phyloP scores from a whole-genome alignment of 2,113 vertebrate genomes.

The Acanthochromis polyacanthus region DNA sequence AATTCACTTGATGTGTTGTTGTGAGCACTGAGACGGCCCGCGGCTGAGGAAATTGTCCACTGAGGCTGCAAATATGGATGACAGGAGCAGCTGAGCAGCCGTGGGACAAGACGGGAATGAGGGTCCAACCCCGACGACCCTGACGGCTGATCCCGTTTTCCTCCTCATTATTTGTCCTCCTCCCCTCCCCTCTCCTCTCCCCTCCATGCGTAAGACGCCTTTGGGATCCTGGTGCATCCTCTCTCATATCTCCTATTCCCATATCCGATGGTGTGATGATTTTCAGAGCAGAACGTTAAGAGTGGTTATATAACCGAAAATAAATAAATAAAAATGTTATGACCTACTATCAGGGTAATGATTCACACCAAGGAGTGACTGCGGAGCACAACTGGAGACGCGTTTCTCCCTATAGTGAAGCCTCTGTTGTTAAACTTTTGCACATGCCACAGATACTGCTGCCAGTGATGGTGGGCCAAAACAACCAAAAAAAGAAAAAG shows the following conservation, averaged over 20 bases:
- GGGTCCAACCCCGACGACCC: constrained; percentile 62
- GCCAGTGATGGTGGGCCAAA: no score
- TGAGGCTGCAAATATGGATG: constrained; percentile 83
- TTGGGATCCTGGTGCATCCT: constrained; percentile 43
- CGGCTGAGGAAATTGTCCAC: constrained; percentile 78
- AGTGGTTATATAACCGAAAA: constrained; percentile 67
- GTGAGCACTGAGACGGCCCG: constrained; percentile 66
- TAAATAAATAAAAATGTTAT: constrained; percentile 50
- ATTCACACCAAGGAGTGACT: constrained; percentile 43
- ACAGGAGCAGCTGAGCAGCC: constrained; percentile 80
- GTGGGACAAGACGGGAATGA: constrained; percentile 59
- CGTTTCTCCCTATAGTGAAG: no score
- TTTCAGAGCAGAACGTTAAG: constrained; percentile 58
- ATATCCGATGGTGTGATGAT: constrained; percentile 43
- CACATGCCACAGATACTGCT: no score
- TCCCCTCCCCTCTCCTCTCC: no score
- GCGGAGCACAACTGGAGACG: not conserved
- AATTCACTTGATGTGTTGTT: constrained; percentile 81
- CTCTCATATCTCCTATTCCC: constrained; percentile 45
- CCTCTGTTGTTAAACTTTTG: no score
- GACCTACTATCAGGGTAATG: constrained; percentile 62
- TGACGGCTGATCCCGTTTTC: constrained; percentile 59
- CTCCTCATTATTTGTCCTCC: constrained; percentile 60
- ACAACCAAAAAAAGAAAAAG: no score
- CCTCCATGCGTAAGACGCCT: constrained; percentile 34